Percentiles rank a stretch among this genome's conserved stretches.
These are phyloP conservation scores for Parauchenoglanis punctatus DNA, from an alignment of 2,797 vertebrate genomes.

Conservation along the genomic window DNA sequence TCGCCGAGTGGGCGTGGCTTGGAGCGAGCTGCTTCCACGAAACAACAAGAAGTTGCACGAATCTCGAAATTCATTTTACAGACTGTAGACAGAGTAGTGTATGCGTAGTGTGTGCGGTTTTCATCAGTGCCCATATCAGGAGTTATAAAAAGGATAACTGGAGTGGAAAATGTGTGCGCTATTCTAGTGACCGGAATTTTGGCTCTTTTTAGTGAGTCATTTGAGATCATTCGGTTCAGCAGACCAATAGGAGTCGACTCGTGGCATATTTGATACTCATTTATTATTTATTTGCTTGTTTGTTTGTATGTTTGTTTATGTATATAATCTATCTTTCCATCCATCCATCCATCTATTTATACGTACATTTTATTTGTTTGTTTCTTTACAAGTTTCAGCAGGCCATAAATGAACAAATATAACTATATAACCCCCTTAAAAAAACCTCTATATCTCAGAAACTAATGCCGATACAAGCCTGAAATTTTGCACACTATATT, in stretches of 20 bases:
- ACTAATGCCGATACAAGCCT: neutral
- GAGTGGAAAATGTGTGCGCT: neutral
- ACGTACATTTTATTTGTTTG: no score
- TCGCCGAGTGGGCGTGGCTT: neutral
- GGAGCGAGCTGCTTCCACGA: neutral
- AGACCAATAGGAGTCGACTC: neutral
- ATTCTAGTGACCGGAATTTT: neutral
- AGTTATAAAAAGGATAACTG: neutral
- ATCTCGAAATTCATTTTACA: neutral
- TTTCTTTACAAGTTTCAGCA: no score
- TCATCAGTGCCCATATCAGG: neutral
- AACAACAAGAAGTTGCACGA: neutral
- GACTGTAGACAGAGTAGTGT: neutral
- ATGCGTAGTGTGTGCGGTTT: no score
- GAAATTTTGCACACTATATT: neutral
- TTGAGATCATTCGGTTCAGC: neutral
- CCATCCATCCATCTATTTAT: no score
- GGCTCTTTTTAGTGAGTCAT: neutral
- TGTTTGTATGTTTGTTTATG: neutral
- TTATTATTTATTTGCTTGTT: no score
- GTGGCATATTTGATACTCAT: no score
- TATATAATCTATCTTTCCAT: no score
- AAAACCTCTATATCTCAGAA: no score
- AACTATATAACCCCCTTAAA: no score
- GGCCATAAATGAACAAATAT: no score